A percentile compares a stretch with the other conserved stretches of the same genome.
Evolutionary conservation across 2,113 vertebrate species (phyloP).

Genomic region (Spermophilus dauricus): DNA sequence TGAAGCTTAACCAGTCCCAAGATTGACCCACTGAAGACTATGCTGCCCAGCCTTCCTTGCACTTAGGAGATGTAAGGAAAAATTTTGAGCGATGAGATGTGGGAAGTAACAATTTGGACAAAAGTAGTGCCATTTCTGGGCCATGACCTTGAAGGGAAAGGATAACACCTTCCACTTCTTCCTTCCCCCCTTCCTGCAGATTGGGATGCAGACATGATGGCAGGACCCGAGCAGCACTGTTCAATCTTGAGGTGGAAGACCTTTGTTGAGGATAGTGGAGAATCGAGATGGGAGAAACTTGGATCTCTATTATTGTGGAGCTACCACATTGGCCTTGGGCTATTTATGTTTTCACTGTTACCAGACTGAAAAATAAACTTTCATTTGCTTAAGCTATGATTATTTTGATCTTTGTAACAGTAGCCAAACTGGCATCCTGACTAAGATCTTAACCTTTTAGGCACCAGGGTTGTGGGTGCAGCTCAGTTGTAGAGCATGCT

Average conservation of each 20-base stretch:
- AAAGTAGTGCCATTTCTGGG: background rate
- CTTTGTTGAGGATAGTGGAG: background rate
- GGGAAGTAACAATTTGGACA: background rate
- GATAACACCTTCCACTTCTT: background rate
- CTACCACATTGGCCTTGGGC: background rate
- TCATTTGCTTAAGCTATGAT: constrained; percentile 6
- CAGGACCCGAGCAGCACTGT: background rate
- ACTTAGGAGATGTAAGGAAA: background rate
- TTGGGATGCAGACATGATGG: background rate
- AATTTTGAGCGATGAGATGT: background rate
- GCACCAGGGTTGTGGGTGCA: too few relatives aligned
- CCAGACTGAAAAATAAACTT: constrained; percentile 46
- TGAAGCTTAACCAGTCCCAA: background rate
- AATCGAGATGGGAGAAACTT: background rate
- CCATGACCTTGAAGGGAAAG: background rate
- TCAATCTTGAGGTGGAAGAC: background rate
- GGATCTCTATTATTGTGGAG: background rate
- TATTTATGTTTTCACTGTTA: background rate
- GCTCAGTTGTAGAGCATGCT: too few relatives aligned
- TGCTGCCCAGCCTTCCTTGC: background rate
- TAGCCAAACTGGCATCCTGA: background rate
- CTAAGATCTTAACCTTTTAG: background rate
- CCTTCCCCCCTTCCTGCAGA: background rate
- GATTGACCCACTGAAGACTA: background rate
- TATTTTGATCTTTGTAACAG: constrained; percentile 17